Percentiles rank a stretch among this genome's conserved stretches.
Evolutionary conservation across 2,888 invertebrate genomes (phyloP).

Genomic region (Esperia sulphurella): DNA sequence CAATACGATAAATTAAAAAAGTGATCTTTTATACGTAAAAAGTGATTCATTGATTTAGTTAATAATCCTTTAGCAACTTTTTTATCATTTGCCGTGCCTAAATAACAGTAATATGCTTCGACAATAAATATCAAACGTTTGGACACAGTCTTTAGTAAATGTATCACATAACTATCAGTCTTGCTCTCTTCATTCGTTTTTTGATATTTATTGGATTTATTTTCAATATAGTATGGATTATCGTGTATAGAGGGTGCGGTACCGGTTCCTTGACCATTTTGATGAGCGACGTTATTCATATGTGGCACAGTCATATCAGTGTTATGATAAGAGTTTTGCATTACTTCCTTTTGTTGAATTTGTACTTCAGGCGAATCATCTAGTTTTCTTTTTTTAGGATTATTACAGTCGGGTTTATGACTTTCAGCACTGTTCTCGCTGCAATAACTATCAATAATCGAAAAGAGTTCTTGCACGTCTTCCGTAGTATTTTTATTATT

Average conservation of each 20-base stretch:
- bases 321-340: not conserved
- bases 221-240: too few relatives aligned
- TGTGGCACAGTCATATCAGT: not conserved
- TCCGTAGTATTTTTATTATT: not conserved
- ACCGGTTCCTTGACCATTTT: too few relatives aligned
- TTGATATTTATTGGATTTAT: too few relatives aligned
- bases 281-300: too few relatives aligned
- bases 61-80: not conserved
- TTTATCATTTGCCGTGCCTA: not conserved
- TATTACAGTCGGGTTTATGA: too few relatives aligned
- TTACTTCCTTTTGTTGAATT: not conserved
- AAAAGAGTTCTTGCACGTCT: too few relatives aligned
- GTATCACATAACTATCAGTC: not conserved
- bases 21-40: slow-evolving; percentile 20
- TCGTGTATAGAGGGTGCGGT: too few relatives aligned
- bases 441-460: too few relatives aligned
- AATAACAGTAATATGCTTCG: not conserved
- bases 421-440: too few relatives aligned
- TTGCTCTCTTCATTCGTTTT: not conserved
- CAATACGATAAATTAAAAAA: slow-evolving; percentile 35
- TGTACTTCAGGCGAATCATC: not conserved
- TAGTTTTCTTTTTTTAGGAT: too few relatives aligned
- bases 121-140: not conserved
- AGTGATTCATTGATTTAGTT: slow-evolving; percentile 12
- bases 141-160: not conserved